These are phyloP conservation scores for Orthonyx spaldingii DNA, from an alignment of 2,113 vertebrate species.

Conservation along the genomic window DNA sequence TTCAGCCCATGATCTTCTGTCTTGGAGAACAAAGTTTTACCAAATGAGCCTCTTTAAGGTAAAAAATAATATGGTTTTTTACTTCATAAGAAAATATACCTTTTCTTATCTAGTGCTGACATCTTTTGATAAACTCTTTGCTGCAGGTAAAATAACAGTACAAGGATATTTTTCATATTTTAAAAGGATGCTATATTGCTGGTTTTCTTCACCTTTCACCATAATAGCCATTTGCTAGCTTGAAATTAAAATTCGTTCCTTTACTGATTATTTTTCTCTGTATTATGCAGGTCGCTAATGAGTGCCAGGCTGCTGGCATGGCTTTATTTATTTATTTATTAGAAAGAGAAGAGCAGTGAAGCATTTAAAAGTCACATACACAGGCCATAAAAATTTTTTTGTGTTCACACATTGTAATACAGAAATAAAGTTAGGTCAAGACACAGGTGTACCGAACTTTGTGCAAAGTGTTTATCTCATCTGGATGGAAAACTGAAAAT, in stretches of 20 bases:
- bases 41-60: slow-evolving; percentile 15
- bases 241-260: slow-evolving; percentile 8
- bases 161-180: neutral
- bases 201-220: neutral
- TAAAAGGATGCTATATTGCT: neutral
- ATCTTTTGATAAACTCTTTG: neutral
- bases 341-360: slow-evolving; percentile 1
- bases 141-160: neutral
- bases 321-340: slow-evolving; percentile 53
- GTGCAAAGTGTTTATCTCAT: neutral
- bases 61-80: neutral
- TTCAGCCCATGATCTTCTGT: neutral
- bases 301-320: slow-evolving; percentile 29
- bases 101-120: slow-evolving; percentile 12
- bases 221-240: neutral
- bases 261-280: neutral
- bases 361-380: neutral
- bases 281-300: slow-evolving; percentile 18
- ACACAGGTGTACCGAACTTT: neutral
- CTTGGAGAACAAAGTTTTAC: neutral
- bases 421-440: neutral
- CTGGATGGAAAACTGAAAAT: neutral
- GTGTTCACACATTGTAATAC: neutral
- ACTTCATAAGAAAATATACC: neutral
- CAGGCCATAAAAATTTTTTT: neutral